Conservation (phyloP, 1,140 invertebrate species). For the Rhyzopertha dominica region DNA sequence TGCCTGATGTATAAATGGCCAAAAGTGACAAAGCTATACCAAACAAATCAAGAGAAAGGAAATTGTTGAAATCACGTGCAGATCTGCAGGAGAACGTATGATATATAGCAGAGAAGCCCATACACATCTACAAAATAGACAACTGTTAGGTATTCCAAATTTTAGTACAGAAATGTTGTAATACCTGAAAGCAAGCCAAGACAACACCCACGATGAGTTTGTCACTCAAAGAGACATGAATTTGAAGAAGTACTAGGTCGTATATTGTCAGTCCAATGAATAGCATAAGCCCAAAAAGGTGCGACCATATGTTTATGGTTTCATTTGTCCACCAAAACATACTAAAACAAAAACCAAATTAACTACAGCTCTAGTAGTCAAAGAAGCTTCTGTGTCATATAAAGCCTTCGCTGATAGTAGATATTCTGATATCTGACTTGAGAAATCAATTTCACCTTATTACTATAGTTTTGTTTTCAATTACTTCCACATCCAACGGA, state of each 20-base stretch:
- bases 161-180: neutral
- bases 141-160: slow-evolving; percentile 9
- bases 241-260: slow-evolving; percentile 73
- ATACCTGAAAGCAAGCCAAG: slow-evolving; percentile 81
- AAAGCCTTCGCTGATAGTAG: too few species aligned
- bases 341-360: slow-evolving; percentile 58
- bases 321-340: slow-evolving; percentile 97
- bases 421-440: too few species aligned
- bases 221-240: slow-evolving; percentile 71
- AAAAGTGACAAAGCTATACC: slow-evolving; percentile 89
- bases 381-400: too few species aligned
- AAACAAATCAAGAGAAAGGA: slow-evolving; percentile 86
- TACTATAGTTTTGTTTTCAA: too few species aligned
- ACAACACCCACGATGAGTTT: slow-evolving; percentile 78
- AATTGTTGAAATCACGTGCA: slow-evolving; percentile 78
- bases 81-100: slow-evolving; percentile 93
- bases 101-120: slow-evolving; percentile 87
- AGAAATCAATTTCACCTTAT: too few species aligned
- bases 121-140: slow-evolving; percentile 71
- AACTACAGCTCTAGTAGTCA: too few species aligned
- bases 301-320: slow-evolving; percentile 96
- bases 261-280: slow-evolving; percentile 80
- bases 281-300: slow-evolving; percentile 86
- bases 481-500: too few species aligned
- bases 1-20: slow-evolving; percentile 91